Percentiles rank a stretch among this genome's conserved stretches.
phyloP scores from a whole-genome alignment of 2,113 vertebrate genomes.

The Romanogobio albipinnatus region DNA sequence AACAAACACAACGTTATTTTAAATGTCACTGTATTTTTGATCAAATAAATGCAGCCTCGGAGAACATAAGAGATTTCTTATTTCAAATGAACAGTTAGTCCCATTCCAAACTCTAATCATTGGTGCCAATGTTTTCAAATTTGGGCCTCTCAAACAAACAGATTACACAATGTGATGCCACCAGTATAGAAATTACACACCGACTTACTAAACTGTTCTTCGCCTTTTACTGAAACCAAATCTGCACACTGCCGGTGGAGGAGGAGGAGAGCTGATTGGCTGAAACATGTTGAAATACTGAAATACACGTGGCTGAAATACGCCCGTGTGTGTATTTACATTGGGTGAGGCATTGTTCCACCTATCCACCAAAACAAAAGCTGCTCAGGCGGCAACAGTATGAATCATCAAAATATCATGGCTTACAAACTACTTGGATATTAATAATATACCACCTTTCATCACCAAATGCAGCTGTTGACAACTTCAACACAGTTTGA shows the following conservation, averaged over 20 bases:
- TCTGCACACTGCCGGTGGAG: not conserved
- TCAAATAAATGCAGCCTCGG: not conserved
- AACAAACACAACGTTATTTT: not conserved
- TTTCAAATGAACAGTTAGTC: not conserved
- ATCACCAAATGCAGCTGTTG: not conserved
- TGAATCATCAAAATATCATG: constrained; percentile 12
- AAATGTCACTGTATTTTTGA: not conserved
- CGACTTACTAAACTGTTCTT: not conserved
- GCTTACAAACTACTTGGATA: not conserved
- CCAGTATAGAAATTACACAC: not conserved
- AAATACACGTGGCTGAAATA: too few species aligned
- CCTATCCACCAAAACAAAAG: constrained; percentile 18
- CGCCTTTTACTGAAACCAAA: not conserved
- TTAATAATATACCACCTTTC: not conserved
- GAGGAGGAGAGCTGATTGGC: not conserved
- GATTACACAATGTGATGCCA: not conserved
- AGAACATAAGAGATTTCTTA: not conserved
- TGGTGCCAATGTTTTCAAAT: not conserved
- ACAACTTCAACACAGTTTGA: not conserved
- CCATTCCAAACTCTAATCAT: not conserved
- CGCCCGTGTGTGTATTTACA: not conserved
- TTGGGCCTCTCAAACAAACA: not conserved
- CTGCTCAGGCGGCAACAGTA: not conserved
- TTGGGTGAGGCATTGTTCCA: constrained; percentile 19
- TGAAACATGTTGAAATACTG: too few species aligned